These are phyloP conservation scores for Congeria kusceri DNA, from an alignment of 2,888 invertebrate genomes.

Conservation along the genomic window DNA sequence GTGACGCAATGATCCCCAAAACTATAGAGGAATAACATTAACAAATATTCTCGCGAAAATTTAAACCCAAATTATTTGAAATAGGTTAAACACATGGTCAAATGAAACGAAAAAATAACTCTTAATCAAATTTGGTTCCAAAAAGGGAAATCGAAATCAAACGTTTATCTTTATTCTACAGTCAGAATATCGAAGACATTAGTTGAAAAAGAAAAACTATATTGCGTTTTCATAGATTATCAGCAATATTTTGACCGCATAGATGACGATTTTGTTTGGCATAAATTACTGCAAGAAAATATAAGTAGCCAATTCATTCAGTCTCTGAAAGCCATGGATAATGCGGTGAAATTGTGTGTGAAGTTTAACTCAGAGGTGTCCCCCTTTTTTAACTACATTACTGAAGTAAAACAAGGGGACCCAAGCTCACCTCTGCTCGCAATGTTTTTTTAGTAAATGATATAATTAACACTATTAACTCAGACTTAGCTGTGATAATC, in stretches of 20 bases:
- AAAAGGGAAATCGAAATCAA: neutral
- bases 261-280: neutral
- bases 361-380: neutral
- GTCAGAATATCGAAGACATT: neutral
- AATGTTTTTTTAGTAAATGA: constrained; percentile 3
- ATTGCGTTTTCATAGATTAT: neutral
- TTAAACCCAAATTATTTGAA: neutral
- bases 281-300: neutral
- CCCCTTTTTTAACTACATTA: neutral
- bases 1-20: neutral
- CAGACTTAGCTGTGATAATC: too few species aligned
- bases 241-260: constrained; percentile 8
- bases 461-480: too few species aligned
- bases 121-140: neutral
- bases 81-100: neutral
- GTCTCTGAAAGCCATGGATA: neutral
- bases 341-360: neutral
- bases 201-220: neutral
- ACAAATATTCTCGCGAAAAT: neutral
- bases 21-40: neutral
- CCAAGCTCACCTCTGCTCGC: neutral
- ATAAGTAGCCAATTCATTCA: neutral
- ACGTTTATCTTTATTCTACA: neutral
- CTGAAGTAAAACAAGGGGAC: neutral
- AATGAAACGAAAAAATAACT: neutral